Percentiles rank a stretch among this genome's conserved stretches.
These are phyloP conservation scores for Steatornis caripensis DNA, from an alignment of 2,113 vertebrate species.

Conservation along the genomic window DNA sequence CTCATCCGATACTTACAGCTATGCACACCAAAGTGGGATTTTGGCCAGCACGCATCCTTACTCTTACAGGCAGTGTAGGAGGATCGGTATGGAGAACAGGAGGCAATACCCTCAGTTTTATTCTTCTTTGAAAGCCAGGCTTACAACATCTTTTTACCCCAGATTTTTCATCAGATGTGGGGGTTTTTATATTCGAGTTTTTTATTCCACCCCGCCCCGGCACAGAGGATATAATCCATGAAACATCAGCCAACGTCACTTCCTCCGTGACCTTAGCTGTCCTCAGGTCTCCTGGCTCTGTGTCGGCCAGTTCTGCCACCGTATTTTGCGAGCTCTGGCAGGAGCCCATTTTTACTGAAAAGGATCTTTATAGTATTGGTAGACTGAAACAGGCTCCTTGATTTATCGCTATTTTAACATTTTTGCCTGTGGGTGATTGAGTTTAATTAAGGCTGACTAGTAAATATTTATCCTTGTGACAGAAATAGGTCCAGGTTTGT, in stretches of 20 bases:
- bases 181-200: neutral
- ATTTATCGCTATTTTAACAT: slow-evolving; percentile 43
- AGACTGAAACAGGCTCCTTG: neutral
- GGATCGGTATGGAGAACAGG: neutral
- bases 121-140: neutral
- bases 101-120: neutral
- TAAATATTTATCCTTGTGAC: slow-evolving; percentile 70
- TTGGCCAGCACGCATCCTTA: neutral
- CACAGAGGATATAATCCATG: neutral
- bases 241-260: neutral
- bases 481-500: slow-evolving; percentile 56
- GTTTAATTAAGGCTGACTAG: slow-evolving; percentile 58
- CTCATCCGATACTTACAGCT: neutral
- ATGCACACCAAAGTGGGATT: neutral
- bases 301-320: neutral
- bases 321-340: neutral
- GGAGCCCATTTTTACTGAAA: neutral
- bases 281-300: neutral
- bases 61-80: neutral
- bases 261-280: neutral
- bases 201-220: neutral
- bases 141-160: neutral
- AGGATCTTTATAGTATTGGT: neutral
- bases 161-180: neutral
- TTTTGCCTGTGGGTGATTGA: slow-evolving; percentile 53